Evolutionary conservation across 2,888 invertebrate species (phyloP).

Genomic region (Chydorus sphaericus): DNA sequence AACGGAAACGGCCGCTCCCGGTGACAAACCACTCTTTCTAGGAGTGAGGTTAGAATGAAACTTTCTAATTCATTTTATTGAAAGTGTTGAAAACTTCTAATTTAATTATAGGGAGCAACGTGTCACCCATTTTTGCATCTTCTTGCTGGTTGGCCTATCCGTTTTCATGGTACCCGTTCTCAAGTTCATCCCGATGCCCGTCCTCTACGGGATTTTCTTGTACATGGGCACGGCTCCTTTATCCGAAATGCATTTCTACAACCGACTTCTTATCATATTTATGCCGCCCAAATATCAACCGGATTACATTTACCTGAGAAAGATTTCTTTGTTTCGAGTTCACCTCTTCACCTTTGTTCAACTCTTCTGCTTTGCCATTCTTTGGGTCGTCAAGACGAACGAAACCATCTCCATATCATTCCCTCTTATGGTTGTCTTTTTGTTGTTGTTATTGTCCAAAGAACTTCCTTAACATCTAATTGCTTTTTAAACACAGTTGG

Average conservation of each 20-base stretch:
- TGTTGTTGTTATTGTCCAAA: too few species aligned
- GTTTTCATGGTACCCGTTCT: slow-evolving; percentile 36
- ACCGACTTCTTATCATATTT: slow-evolving; percentile 37
- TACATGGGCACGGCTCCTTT: slow-evolving; percentile 40
- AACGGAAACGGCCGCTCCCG: slow-evolving; percentile 33
- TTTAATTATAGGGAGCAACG: slow-evolving; percentile 39
- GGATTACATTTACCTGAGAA: slow-evolving; percentile 39
- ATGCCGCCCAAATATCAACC: slow-evolving; percentile 46
- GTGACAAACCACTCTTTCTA: slow-evolving; percentile 33
- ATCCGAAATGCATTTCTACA: slow-evolving; percentile 37
- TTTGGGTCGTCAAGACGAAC: slow-evolving; percentile 37
- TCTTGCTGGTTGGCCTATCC: slow-evolving; percentile 38
- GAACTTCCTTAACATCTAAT: too few species aligned
- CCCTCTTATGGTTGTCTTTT: slow-evolving; percentile 45
- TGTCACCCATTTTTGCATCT: slow-evolving; percentile 37
- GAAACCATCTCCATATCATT: slow-evolving; percentile 39
- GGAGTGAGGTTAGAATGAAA: slow-evolving; percentile 27
- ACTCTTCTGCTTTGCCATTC: slow-evolving; percentile 31
- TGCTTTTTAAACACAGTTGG: slow-evolving; percentile 35
- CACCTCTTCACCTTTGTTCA: slow-evolving; percentile 37
- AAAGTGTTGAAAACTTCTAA: too few species aligned
- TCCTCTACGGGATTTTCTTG: slow-evolving; percentile 40
- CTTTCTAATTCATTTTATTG: not conserved
- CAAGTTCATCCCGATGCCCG: slow-evolving; percentile 37
- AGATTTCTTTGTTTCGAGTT: slow-evolving; percentile 37